Evolutionary conservation across 2,888 invertebrate species (phyloP), one percentile per base, ranked within the genome.

Genomic region (Papilio elwesi): DNA sequence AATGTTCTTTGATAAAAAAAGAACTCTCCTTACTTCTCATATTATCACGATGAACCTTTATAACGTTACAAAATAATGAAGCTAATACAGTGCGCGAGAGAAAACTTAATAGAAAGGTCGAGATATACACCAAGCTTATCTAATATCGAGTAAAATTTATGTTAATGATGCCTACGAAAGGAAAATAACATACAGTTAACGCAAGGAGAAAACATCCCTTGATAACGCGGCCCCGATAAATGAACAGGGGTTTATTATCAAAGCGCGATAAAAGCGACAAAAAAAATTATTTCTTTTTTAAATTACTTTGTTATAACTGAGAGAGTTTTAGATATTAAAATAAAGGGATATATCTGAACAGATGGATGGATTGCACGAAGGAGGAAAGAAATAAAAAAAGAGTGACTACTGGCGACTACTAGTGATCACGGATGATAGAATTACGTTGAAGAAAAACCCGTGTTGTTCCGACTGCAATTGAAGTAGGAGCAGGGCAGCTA

Each of bases 151-250:
- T 89, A 88, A 89, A 90, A 90, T 90, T 90, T 90, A 90, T 90
- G 90, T 90, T 90, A 91, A 91, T 90, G 89, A 90, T 83, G 78
- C 84, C 81, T 82, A 82, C 81, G 79, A 82, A 84, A 81, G 85
- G 85, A 83, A 87, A 88, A 86, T 86, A 88, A 85, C 85, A 85
- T 87, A 86, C 84, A 87, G 86, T 87, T 85, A 86, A 87, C 86
- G 84, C 82, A 85, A 87, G 80, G 78, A 79, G 85, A 85, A 85
- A 85, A 84, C 82, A 83, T 77, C 82, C 83, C 81, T 77, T 83
- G 87, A 89, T 88, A 89, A 87, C 84, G 86, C 83, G 85, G 85
- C 83, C 82, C 82, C 81, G 86, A 86, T 86, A 88, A 87, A 88
- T 88, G 85, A 89, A 68, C 36, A 15, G 59, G 52, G 38, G 49